Percentiles rank a stretch among this genome's conserved stretches.
phyloP scores from a whole-genome alignment of 2,888 invertebrate genomes.

The Lithosia quadra region DNA sequence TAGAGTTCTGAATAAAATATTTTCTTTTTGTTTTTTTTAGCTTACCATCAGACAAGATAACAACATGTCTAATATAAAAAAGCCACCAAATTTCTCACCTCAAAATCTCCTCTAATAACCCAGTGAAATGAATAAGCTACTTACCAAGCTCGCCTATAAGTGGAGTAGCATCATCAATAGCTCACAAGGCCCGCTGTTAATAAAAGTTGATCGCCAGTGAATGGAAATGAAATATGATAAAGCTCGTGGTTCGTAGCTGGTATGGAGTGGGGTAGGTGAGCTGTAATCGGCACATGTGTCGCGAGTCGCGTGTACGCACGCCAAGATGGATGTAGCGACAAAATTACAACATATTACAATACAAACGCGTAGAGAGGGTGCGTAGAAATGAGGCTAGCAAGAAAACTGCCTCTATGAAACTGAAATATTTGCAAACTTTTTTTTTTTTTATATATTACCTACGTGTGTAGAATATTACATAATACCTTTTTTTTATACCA shows the following conservation, averaged over 20 bases:
- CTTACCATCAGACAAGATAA: too few relatives aligned
- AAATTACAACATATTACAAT: conserved; percentile 46
- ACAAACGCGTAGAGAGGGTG: conserved; percentile 35
- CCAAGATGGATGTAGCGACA: conserved; percentile 75
- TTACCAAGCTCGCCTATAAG: neutral
- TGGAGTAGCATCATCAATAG: neutral
- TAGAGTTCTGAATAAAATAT: too few relatives aligned
- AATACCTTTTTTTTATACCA: too few relatives aligned
- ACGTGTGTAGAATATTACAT: too few relatives aligned
- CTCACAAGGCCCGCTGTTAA: conserved; percentile 17
- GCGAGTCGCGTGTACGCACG: conserved; percentile 39
- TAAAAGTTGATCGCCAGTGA: conserved; percentile 37
- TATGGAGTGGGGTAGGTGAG: conserved; percentile 50
- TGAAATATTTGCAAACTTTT: too few relatives aligned
- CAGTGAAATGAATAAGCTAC: neutral
- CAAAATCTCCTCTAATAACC: neutral
- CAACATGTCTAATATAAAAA: too few relatives aligned
- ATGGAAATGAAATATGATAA: conserved; percentile 62
- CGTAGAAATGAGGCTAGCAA: neutral
- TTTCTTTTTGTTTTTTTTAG: too few relatives aligned
- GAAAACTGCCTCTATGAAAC: too few relatives aligned
- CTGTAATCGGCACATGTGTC: conserved; percentile 74
- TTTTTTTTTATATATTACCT: too few relatives aligned
- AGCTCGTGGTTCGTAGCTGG: conserved; percentile 16
- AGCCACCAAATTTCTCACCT: neutral